Evolutionary conservation across 1,140 invertebrate genomes (phyloP).

Genomic region (Aphelenchoides avenae): DNA sequence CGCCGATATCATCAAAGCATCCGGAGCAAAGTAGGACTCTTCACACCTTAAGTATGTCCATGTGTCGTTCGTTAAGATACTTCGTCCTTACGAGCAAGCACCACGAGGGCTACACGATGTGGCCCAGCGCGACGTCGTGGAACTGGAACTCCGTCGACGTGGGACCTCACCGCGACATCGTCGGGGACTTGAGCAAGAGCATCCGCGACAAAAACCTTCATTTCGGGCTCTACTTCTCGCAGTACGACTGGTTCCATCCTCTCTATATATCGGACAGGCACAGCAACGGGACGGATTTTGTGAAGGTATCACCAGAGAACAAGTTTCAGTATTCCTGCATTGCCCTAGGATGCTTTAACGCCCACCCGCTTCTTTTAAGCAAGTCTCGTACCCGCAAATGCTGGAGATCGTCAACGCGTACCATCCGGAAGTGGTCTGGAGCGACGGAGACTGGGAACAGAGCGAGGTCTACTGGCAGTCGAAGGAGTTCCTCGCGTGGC

Average conservation of each 20-base stretch:
- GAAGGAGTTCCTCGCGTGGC: conserved; percentile 73
- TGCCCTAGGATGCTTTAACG: too few relatives aligned
- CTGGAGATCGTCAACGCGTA: conserved; percentile 70
- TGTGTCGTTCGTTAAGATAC: conserved; percentile 62
- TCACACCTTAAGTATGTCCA: neutral
- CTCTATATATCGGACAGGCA: conserved; percentile 28
- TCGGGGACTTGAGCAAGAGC: conserved; percentile 64
- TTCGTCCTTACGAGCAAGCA: conserved; percentile 86
- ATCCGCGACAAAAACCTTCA: conserved; percentile 56
- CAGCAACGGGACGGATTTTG: conserved; percentile 2
- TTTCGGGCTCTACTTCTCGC: conserved; percentile 63
- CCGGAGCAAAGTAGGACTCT: conserved; percentile 39
- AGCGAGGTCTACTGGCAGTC: conserved; percentile 69
- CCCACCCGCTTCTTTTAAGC: too few relatives aligned
- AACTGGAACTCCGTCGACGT: conserved; percentile 84
- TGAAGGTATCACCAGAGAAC: conserved; percentile 3
- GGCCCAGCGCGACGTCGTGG: conserved; percentile 78
- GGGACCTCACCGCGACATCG: conserved; percentile 76
- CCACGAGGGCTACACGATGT: conserved; percentile 84
- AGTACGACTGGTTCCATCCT: conserved; percentile 61
- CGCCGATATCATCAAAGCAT: conserved; percentile 40
- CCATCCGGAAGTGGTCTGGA: conserved; percentile 80
- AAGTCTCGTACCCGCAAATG: conserved; percentile 63
- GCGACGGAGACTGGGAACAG: conserved; percentile 71
- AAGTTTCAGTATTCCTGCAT: neutral